phyloP scores from a whole-genome alignment of 2,797 vertebrate species.

The Synaphobranchus kaupii region DNA sequence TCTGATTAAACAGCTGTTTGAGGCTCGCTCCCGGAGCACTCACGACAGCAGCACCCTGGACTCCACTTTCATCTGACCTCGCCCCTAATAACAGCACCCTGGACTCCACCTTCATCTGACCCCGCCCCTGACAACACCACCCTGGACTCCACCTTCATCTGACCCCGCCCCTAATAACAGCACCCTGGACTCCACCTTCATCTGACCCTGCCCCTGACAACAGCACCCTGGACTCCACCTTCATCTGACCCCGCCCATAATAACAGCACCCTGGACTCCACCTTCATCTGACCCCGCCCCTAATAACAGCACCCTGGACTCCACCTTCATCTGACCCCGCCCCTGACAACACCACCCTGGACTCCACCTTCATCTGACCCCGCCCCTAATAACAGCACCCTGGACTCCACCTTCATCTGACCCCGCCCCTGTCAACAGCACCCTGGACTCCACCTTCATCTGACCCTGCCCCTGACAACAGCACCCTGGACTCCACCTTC shows the following conservation, averaged over 20 bases:
- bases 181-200: constrained; percentile 1
- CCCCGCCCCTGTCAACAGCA: constrained; percentile 19
- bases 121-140: constrained; percentile 42
- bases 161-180: constrained; percentile 30
- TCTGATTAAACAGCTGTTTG: constrained; percentile 95
- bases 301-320: constrained; percentile 84
- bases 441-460: background rate
- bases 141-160: constrained; percentile 39
- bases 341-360: constrained; percentile 53
- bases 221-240: constrained; percentile 26
- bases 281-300: constrained; percentile 58
- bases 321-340: constrained; percentile 88
- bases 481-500: constrained; percentile 14
- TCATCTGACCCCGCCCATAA: constrained; percentile 27
- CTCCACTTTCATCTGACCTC: constrained; percentile 91
- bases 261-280: background rate
- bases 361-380: constrained; percentile 76
- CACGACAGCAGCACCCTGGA: constrained; percentile 84
- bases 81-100: constrained; percentile 60
- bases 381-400: constrained; percentile 43
- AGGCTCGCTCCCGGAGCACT: constrained; percentile 78
- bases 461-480: constrained; percentile 12
- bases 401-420: constrained; percentile 32
- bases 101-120: constrained; percentile 76
- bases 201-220: constrained; percentile 3